phyloP scores from a whole-genome alignment of 2,888 invertebrate genomes.

The Agrotis puta region DNA sequence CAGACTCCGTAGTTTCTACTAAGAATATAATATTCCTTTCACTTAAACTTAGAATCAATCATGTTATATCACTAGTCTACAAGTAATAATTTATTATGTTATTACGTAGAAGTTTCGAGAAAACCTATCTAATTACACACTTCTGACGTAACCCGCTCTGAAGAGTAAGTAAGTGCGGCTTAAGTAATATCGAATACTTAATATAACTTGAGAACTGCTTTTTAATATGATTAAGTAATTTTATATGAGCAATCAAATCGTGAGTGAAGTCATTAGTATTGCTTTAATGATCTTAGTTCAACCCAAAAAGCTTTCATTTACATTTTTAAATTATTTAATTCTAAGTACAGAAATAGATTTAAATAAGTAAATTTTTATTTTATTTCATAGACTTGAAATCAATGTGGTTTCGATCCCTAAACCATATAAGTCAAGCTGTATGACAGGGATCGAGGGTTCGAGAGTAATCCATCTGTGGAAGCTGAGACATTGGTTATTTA shows the following conservation, averaged over 20 bases:
- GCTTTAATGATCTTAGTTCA: neutral
- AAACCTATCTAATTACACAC: slow-evolving; percentile 12
- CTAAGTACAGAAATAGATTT: too few relatives aligned
- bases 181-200: slow-evolving; percentile 2
- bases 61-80: neutral
- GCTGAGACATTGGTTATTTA: too few relatives aligned
- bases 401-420: too few relatives aligned
- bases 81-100: slow-evolving; percentile 12
- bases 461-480: too few relatives aligned
- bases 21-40: neutral
- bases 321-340: too few relatives aligned
- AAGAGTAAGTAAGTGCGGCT: neutral
- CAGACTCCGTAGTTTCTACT: too few relatives aligned
- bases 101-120: slow-evolving; percentile 24
- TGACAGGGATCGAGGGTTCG: too few relatives aligned
- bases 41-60: neutral
- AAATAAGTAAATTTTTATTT: too few relatives aligned
- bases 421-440: too few relatives aligned
- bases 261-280: neutral
- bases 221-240: neutral
- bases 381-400: too few relatives aligned
- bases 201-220: neutral
- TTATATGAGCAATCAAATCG: neutral
- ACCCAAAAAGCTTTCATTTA: too few relatives aligned
- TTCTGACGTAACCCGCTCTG: neutral